A percentile compares a stretch with the other conserved stretches of the same genome.
These are phyloP conservation scores for Macrosiphum euphorbiae DNA, from an alignment of 2,888 invertebrate genomes.

Conservation along the genomic window DNA sequence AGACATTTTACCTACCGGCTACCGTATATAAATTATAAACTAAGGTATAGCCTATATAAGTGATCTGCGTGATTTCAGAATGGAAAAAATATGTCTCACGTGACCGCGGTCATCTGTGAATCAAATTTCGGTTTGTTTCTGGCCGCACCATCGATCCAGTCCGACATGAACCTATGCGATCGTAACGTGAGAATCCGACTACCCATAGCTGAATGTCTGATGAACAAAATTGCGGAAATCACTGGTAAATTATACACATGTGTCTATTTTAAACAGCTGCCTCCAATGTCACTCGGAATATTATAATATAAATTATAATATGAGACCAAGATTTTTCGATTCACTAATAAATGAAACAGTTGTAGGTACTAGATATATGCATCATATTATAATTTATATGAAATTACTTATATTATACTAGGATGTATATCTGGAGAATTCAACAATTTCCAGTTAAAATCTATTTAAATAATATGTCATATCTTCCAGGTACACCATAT, in stretches of 20 bases:
- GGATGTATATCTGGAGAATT: neutral
- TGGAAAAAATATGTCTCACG: conserved; percentile 11
- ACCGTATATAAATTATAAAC: neutral
- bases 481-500: neutral
- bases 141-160: neutral
- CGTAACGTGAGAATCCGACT: neutral
- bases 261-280: neutral
- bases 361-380: neutral
- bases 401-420: too few relatives aligned
- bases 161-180: conserved; percentile 30
- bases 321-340: neutral
- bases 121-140: conserved; percentile 41
- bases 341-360: neutral
- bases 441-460: neutral
- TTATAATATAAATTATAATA: neutral
- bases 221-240: conserved; percentile 7
- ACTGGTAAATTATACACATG: conserved; percentile 24
- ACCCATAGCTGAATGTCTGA: conserved; percentile 10
- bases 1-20: too few relatives aligned
- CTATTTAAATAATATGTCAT: neutral
- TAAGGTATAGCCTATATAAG: neutral
- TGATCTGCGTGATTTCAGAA: neutral
- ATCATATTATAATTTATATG: neutral
- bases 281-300: neutral
- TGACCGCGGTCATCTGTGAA: conserved; percentile 38